Base-by-base conservation (phyloP, 35 echinoderm and acorn worm species). In the Ophioderma brevispina region DNA sequence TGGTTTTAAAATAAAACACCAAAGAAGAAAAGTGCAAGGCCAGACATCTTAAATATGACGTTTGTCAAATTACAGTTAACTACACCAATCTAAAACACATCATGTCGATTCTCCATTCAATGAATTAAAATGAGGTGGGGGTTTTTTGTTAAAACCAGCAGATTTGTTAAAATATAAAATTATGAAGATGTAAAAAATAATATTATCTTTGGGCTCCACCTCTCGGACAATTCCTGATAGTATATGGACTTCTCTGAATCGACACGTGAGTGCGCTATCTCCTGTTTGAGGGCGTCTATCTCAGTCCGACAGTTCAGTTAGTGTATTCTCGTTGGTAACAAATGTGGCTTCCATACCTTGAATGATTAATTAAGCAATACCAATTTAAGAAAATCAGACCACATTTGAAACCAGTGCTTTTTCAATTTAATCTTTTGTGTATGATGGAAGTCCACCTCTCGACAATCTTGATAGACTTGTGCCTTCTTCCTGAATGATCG, bases 311-410 rank as follows among this genome's bases (percentile, higher is more conserved):
- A 96, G 82, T 25, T 93, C 84, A 4, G 37, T 86, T 64, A 93
- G 64, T 17, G 91, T 93, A 34, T 80, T 85, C 41, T 91, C 56
- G 79, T 97, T 97, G 77, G 38, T 82, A 25, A 50, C 63, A 80
- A 93, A 97, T 40, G 40, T 86, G 23, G 32, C 38, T 81, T 97
- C 55, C 91, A 97, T 89, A n/a, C 50, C 95, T 97, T 87, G 0
- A 88, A 64, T 76, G n/a, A 40, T 35, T 25, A 31, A 75, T 38
- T 79, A 76, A 86, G 1, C 35, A 10, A n/a, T 28, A 76, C 25
- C 38, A 25, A 40, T 23, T 88, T 8, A 39, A 30, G 40, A 21
- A 81, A 15, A 32, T n/a, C 55, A 25, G 10, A n/a, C n/a, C n/a
- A n/a, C n/a, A 70, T 25, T 18, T 15, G 10, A 30, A 30, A 8